phyloP scores from a whole-genome alignment of 1,140 invertebrate species.

The Wasmannia auropunctata region DNA sequence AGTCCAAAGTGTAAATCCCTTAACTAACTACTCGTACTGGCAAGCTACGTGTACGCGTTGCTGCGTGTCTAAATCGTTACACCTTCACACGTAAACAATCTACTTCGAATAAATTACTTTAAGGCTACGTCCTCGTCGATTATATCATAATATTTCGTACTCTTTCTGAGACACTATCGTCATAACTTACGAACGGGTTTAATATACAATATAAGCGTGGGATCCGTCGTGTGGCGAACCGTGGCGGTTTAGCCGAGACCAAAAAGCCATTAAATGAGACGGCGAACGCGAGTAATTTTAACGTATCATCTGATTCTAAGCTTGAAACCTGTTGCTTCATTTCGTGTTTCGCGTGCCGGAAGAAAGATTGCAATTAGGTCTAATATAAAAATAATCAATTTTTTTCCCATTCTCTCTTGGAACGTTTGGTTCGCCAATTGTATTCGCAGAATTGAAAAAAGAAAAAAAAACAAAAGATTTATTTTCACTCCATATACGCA shows the following conservation, averaged over 20 bases:
- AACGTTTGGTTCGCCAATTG: neutral
- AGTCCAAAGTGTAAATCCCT: neutral
- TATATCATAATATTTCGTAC: slow-evolving; percentile 60
- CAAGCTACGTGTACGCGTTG: slow-evolving; percentile 72
- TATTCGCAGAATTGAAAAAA: neutral
- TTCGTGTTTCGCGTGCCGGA: neutral
- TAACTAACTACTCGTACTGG: slow-evolving; percentile 73
- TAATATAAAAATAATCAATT: neutral
- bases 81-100: slow-evolving; percentile 50
- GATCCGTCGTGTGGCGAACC: slow-evolving; percentile 7
- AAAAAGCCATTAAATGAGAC: neutral
- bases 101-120: slow-evolving; percentile 75
- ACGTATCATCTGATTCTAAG: neutral
- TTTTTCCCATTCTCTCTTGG: neutral
- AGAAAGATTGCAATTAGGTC: neutral
- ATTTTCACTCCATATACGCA: neutral
- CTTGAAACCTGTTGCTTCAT: neutral
- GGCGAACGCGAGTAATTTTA: slow-evolving; percentile 37
- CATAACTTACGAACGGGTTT: slow-evolving; percentile 8
- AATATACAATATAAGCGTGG: slow-evolving; percentile 65
- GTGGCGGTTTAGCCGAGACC: neutral
- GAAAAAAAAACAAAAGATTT: neutral
- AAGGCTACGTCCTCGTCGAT: slow-evolving; percentile 65
- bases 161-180: slow-evolving; percentile 45
- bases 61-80: slow-evolving; percentile 33